These are phyloP conservation scores for Oscheius myriophilus DNA, from an alignment of 2,888 invertebrate genomes.

Conservation along the genomic window DNA sequence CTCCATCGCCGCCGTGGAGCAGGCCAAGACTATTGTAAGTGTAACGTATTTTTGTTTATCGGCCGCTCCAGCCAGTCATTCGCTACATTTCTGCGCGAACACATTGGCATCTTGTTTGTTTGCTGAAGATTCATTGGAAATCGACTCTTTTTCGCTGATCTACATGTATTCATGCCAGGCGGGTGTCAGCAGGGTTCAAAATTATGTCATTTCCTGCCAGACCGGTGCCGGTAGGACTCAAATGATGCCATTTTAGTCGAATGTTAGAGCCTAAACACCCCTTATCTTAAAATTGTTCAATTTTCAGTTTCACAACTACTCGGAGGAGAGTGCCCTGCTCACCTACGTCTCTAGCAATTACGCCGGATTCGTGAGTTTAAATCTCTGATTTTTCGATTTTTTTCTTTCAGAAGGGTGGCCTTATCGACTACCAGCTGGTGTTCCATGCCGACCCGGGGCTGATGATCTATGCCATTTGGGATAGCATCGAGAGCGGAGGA, in stretches of 20 bases:
- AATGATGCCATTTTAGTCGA: no score
- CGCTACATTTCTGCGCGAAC: no score
- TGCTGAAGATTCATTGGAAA: no score
- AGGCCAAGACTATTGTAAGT: neutral
- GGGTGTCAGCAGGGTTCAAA: no score
- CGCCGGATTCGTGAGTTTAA: slow-evolving; percentile 5
- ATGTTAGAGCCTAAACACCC: no score
- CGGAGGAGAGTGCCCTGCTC: slow-evolving; percentile 11
- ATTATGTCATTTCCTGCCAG: no score
- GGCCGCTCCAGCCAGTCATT: no score
- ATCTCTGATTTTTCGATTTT: neutral
- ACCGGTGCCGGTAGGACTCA: no score
- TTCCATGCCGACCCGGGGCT: neutral
- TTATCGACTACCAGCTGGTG: slow-evolving; percentile 14
- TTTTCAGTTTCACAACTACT: slow-evolving; percentile 9
- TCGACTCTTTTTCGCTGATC: no score
- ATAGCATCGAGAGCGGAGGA: no score
- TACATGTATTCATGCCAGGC: no score
- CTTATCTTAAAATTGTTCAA: neutral
- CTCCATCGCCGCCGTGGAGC: slow-evolving; percentile 1
- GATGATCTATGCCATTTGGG: slow-evolving; percentile 8
- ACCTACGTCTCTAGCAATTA: neutral
- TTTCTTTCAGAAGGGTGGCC: slow-evolving; percentile 15
- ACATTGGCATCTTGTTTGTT: no score
- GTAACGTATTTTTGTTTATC: neutral